A percentile compares a stretch with the other conserved stretches of the same genome.
phyloP scores from a whole-genome alignment of 1,140 invertebrate species.

The Metaphire vulgaris region DNA sequence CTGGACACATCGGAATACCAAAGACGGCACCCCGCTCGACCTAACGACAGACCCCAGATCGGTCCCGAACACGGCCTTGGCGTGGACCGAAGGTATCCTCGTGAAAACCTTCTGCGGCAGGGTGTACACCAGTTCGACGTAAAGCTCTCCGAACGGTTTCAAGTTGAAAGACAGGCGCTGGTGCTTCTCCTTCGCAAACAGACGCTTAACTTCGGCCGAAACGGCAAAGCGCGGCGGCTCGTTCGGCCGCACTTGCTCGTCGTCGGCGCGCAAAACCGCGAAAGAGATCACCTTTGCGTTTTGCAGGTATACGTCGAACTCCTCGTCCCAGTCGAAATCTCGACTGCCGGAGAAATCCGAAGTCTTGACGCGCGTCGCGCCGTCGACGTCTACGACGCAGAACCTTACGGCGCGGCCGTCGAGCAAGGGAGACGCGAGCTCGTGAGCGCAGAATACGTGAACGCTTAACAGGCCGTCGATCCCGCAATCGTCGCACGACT shows the following conservation, averaged over 20 bases:
- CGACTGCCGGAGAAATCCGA: slow-evolving; percentile 93
- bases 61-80: slow-evolving; percentile 67
- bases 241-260: slow-evolving; percentile 51
- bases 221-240: slow-evolving; percentile 39
- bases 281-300: slow-evolving; percentile 55
- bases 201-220: background rate
- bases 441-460: slow-evolving; percentile 81
- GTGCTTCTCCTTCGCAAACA: slow-evolving; percentile 44
- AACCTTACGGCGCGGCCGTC: slow-evolving; percentile 94
- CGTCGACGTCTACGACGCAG: slow-evolving; percentile 91
- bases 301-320: slow-evolving; percentile 69
- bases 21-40: slow-evolving; percentile 64
- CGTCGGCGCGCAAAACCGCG: background rate
- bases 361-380: slow-evolving; percentile 91
- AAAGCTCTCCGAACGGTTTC: slow-evolving; percentile 7
- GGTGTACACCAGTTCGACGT: slow-evolving; percentile 31
- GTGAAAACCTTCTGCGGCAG: background rate
- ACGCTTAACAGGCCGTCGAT: slow-evolving; percentile 3
- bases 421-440: slow-evolving; percentile 68
- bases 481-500: slow-evolving; percentile 46
- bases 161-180: slow-evolving; percentile 9
- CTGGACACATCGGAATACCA: slow-evolving; percentile 85
- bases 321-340: slow-evolving; percentile 98
- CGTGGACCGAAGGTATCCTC: slow-evolving; percentile 21
- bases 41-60: slow-evolving; percentile 59